Evolutionary conservation across 2,888 invertebrate genomes (phyloP), one percentile per base, ranked within the genome.

Genomic region (Drosophila cyrtoloma): DNA sequence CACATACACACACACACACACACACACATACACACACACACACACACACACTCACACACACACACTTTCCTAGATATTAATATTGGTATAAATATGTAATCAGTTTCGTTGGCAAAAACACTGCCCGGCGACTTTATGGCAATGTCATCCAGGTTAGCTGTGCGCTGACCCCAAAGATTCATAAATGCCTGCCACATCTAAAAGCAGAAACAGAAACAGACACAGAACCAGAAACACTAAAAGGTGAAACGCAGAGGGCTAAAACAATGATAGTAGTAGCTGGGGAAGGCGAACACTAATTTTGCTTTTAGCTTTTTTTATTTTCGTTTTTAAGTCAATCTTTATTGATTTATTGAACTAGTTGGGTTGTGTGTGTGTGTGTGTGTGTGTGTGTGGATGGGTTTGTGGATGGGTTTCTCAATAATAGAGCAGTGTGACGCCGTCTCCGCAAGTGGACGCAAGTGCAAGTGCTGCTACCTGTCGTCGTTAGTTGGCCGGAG

Each of bases 281-380:
- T 26, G 26, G 9, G 33, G n/a, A 9, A 22, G 22, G 30, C n/a
- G 6, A 26, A 12, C 14, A 61, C 64, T 73, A 79, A 79, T 79
- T 80, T 66, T 22, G 73, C 69, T 77, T 77, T 72, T 50, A 44
- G 71, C 16, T 32, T 10, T 22, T 66, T 22, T 26, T 37, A n/a
- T 33, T 55, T 28, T 28, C 19, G 65, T 57, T 73, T 79, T 81
- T 75, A 75, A 81, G 77, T 74, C 78, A 86, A 86, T 89, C 85
- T 81, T 79, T 86, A 86, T 89, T 75, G 89, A 86, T 89, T 86
- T 89, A 79, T 89, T 74, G 85, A 62, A 42, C 67, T 62, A 30
- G 57, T 39, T 28, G 39, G 22, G n/a, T 12, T 19, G n/a, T 19
- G 28, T 47, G 14, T 47, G n/a, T 16, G 33, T 55, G 22, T 53